Conservation (phyloP, 2,888 invertebrate genomes). For the Dione vanillae region DNA sequence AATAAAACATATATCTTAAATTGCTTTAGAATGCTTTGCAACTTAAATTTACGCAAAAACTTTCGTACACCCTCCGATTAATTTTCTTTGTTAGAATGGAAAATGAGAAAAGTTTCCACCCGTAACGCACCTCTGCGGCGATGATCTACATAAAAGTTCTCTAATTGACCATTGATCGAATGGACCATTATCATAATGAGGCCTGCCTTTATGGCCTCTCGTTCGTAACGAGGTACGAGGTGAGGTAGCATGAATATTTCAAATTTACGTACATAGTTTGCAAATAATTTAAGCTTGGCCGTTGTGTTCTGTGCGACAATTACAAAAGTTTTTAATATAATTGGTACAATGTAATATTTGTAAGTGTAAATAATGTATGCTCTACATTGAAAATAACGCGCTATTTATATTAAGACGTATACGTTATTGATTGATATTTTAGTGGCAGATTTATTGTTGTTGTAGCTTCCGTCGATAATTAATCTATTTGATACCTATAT, state of each 20-base stretch:
- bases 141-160: conserved; percentile 28
- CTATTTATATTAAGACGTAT: too few species aligned
- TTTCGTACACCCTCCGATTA: conserved; percentile 13
- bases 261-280: neutral
- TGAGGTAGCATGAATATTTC: neutral
- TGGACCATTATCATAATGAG: conserved; percentile 34
- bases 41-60: conserved; percentile 16
- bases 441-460: too few species aligned
- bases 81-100: conserved; percentile 27
- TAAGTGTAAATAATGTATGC: neutral
- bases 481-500: too few species aligned
- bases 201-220: conserved; percentile 6
- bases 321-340: neutral
- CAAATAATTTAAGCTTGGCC: neutral
- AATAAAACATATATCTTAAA: conserved; percentile 7
- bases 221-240: too few species aligned
- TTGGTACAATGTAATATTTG: neutral
- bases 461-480: too few species aligned
- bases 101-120: conserved; percentile 18
- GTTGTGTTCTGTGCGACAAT: too few species aligned
- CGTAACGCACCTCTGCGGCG: conserved; percentile 11
- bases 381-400: too few species aligned
- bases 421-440: too few species aligned
- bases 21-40: conserved; percentile 1
- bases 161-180: conserved; percentile 36